A percentile compares a stretch with the other conserved stretches of the same genome.
Evolutionary conservation across 1,140 invertebrate genomes (phyloP).

Genomic region (Heterodera schachtii): DNA sequence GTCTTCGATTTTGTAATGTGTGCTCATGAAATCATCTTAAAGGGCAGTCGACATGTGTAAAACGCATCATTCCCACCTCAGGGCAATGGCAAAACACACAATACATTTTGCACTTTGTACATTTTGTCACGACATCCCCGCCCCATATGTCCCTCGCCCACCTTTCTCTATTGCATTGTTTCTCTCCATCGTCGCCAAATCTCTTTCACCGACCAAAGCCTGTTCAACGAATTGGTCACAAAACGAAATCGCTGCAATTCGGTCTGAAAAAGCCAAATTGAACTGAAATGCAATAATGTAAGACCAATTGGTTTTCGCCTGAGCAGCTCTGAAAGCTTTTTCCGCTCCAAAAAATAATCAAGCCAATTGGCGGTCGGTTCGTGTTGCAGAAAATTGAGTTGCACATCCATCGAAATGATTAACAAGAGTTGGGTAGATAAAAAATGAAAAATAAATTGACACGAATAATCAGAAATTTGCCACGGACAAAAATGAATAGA

Average conservation of each 20-base stretch:
- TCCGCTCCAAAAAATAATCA: constrained; percentile 38
- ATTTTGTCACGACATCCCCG: too few relatives aligned
- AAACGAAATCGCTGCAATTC: constrained; percentile 25
- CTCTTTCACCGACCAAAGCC: constrained; percentile 29
- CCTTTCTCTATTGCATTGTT: constrained; percentile 34
- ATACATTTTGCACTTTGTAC: too few relatives aligned
- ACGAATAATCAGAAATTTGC: too few relatives aligned
- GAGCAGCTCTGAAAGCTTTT: constrained; percentile 33
- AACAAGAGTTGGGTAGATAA: neutral
- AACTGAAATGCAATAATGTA: neutral
- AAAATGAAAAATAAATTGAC: neutral
- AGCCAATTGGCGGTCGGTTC: constrained; percentile 38
- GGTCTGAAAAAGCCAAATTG: neutral
- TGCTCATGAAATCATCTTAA: constrained; percentile 29
- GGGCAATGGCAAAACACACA: too few relatives aligned
- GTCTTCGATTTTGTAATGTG: constrained; percentile 34
- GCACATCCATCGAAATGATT: constrained; percentile 17
- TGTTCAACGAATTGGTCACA: constrained; percentile 46
- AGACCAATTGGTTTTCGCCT: neutral
- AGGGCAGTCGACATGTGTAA: neutral
- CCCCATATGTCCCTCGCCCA: neutral
- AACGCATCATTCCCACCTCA: too few relatives aligned
- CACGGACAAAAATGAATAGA: too few relatives aligned
- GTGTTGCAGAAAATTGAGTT: constrained; percentile 43
- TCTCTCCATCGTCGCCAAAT: constrained; percentile 27